Conservation (phyloP, 2,797 vertebrate species). For the Avahi laniger region DNA sequence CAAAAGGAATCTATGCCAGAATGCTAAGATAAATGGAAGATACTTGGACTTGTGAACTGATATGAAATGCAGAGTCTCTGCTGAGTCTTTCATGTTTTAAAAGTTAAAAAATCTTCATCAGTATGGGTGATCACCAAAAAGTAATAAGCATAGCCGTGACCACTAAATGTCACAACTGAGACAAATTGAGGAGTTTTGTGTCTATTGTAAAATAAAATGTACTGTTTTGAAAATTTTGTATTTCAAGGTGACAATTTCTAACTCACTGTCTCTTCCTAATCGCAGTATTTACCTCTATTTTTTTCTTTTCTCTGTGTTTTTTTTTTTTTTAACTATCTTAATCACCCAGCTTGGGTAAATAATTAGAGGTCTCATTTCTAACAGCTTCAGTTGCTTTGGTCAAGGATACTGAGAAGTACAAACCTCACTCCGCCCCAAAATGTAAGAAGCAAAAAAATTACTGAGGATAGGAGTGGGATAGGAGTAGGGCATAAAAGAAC, state of each 20-base stretch:
- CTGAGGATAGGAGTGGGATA: too few relatives aligned
- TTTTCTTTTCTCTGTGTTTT: neutral
- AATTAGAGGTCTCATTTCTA: neutral
- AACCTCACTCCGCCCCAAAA: too few relatives aligned
- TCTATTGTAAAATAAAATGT: slow-evolving; percentile 68
- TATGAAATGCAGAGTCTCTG: neutral
- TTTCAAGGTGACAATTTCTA: slow-evolving; percentile 12
- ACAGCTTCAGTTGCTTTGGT: too few relatives aligned
- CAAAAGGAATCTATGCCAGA: neutral
- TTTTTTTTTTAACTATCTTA: neutral
- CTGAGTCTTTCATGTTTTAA: neutral
- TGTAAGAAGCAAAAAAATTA: too few relatives aligned
- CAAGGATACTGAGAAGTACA: too few relatives aligned
- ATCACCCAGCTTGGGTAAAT: neutral
- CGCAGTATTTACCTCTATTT: neutral
- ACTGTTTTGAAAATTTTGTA: slow-evolving; percentile 40
- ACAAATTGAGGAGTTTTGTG: neutral
- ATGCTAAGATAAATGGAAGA: neutral
- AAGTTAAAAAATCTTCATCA: slow-evolving; percentile 27
- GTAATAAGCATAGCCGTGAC: neutral
- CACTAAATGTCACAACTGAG: neutral
- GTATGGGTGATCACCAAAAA: neutral
- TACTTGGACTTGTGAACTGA: slow-evolving; percentile 26
- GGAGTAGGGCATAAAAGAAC: too few relatives aligned
- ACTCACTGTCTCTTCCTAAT: neutral